Evolutionary conservation across 2,888 invertebrate genomes (phyloP).

Genomic region (Xestia rhomboidea): DNA sequence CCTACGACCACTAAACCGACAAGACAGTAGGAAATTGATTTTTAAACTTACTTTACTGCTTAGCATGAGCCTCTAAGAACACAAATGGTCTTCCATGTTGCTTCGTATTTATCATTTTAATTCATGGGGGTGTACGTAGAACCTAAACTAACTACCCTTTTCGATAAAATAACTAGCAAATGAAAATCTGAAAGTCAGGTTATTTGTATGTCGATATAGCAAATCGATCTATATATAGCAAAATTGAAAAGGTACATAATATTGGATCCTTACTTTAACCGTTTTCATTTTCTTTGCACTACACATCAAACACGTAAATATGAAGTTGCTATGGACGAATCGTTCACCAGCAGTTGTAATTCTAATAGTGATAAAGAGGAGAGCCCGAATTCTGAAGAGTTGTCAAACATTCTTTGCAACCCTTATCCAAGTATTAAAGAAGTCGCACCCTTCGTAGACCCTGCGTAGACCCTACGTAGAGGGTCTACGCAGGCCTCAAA

Average conservation of each 20-base stretch:
- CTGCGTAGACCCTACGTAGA: constrained; percentile 2
- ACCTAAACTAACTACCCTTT: background rate
- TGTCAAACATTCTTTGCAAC: background rate
- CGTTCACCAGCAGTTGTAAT: background rate
- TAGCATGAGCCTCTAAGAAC: too few species aligned
- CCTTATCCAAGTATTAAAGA: background rate
- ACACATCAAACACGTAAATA: background rate
- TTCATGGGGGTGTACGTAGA: background rate
- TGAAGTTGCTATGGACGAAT: background rate
- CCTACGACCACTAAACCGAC: background rate
- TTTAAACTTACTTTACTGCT: too few species aligned
- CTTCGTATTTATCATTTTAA: background rate
- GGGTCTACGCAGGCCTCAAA: constrained; percentile 4
- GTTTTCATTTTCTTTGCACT: background rate
- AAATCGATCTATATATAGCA: background rate
- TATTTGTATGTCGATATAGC: background rate
- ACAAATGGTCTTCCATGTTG: too few species aligned
- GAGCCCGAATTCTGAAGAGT: background rate
- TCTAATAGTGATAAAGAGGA: background rate
- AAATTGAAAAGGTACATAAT: background rate
- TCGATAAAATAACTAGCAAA: background rate
- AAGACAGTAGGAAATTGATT: background rate
- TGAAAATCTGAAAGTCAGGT: background rate
- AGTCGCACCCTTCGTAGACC: background rate
- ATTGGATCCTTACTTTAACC: background rate